Conservation (phyloP, 2,113 vertebrate species). For the Odobenus rosmarus region DNA sequence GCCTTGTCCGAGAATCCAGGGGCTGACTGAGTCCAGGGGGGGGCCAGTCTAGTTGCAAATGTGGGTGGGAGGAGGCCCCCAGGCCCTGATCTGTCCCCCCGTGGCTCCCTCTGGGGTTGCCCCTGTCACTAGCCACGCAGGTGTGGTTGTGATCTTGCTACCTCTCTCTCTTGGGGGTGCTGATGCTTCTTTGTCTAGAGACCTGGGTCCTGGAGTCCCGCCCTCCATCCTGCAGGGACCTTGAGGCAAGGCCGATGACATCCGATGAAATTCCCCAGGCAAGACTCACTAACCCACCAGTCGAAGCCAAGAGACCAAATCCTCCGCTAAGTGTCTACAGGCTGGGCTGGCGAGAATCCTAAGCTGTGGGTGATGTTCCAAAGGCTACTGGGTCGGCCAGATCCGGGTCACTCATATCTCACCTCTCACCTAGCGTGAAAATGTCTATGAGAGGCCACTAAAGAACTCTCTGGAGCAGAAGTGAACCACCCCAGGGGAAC, state of each 20-base stretch:
- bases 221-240: neutral
- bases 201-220: neutral
- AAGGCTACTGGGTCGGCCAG: neutral
- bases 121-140: fast-evolving
- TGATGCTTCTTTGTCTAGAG: neutral
- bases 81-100: neutral
- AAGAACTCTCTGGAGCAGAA: neutral
- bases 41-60: neutral
- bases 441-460: neutral
- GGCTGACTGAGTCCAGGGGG: neutral
- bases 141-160: no score
- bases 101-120: neutral
- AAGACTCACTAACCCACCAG: neutral
- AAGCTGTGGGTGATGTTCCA: neutral
- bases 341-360: neutral
- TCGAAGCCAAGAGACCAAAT: neutral
- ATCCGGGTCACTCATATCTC: neutral
- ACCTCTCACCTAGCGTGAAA: neutral
- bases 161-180: neutral
- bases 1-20: neutral
- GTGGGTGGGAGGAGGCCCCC: neutral
- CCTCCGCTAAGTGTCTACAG: neutral
- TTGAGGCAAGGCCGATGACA: neutral
- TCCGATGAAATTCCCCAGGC: neutral
- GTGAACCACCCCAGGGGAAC: neutral